These are phyloP conservation scores for Eonycteris spelaea DNA, from an alignment of 2,113 vertebrate genomes.

Conservation along the genomic window DNA sequence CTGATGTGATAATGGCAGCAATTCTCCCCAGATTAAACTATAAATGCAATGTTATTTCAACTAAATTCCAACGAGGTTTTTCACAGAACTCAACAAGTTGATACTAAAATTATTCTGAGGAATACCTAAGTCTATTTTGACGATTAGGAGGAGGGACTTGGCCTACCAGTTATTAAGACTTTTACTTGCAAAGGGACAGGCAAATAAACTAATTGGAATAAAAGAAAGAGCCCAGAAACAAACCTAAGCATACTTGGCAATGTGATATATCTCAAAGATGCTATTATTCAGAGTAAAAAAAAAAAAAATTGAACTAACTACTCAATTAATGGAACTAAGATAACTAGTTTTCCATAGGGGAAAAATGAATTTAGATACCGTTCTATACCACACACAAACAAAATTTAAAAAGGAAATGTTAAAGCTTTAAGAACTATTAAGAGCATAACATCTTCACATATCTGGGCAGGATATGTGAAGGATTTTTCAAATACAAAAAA, in stretches of 20 bases:
- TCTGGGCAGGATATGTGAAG: not conserved
- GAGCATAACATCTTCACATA: not conserved
- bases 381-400: not conserved
- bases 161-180: not conserved
- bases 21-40: not conserved
- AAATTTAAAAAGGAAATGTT: slow-evolving; percentile 3
- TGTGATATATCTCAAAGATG: not conserved
- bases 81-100: not conserved
- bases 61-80: not conserved
- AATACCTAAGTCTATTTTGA: not conserved
- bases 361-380: not conserved
- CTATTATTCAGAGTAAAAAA: not conserved
- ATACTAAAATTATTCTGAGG: not conserved
- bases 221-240: not conserved
- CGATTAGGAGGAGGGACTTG: not conserved
- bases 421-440: not conserved
- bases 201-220: not conserved
- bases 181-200: not conserved
- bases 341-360: not conserved
- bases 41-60: slow-evolving; percentile 9
- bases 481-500: not conserved
- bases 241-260: not conserved
- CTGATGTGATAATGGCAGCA: not conserved
- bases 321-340: not conserved
- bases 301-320: not conserved